A percentile compares a stretch with the other conserved stretches of the same genome.
phyloP scores from a whole-genome alignment of 2,113 vertebrate genomes.

The Bothrops jararaca region DNA sequence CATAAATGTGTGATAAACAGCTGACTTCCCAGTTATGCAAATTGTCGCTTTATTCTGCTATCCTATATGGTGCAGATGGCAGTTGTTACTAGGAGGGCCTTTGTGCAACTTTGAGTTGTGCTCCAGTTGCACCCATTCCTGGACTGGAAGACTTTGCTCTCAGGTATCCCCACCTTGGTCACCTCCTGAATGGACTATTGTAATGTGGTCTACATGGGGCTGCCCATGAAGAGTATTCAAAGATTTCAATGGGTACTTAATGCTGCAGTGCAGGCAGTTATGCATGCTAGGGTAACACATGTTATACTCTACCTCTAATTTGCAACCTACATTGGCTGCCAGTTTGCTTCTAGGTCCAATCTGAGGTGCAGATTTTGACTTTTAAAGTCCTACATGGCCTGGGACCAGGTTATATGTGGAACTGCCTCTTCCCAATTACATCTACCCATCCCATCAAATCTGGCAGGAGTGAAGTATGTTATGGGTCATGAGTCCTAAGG shows the following conservation, averaged over 20 bases:
- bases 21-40: neutral
- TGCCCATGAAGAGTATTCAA: neutral
- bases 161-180: neutral
- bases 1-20: neutral
- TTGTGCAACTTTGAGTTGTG: neutral
- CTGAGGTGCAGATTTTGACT: neutral
- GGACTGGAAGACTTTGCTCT: neutral
- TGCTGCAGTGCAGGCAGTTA: neutral
- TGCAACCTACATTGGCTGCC: neutral
- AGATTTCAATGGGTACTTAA: neutral
- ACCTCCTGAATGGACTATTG: neutral
- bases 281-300: neutral
- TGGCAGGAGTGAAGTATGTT: neutral
- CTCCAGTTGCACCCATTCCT: neutral
- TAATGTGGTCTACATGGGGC: neutral
- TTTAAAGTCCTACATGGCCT: neutral
- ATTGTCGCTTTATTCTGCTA: neutral
- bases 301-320: neutral
- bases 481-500: neutral
- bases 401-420: neutral
- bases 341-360: neutral
- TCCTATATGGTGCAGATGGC: neutral
- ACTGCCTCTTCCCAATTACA: neutral
- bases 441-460: neutral
- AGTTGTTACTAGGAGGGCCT: neutral